Evolutionary conservation across 2,113 vertebrate genomes (phyloP), one percentile per base, ranked within the genome.

Genomic region (Chrysochloris asiatica): DNA sequence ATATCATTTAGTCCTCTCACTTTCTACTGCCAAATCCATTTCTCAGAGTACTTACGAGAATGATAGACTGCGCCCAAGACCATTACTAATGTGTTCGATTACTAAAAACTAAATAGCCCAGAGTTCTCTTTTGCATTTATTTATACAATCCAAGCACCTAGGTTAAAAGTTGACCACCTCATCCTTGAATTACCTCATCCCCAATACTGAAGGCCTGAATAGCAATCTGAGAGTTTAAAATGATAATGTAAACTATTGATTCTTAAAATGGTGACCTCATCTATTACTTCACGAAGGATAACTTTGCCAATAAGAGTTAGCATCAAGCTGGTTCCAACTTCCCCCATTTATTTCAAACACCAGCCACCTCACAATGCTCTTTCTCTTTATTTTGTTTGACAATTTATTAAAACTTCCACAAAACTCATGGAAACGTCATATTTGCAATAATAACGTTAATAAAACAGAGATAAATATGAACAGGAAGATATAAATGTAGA

Each of bases 21-120:
- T 21, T 45, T 17, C 1, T 69, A 54, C 63, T 86, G 36, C 67
- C 81, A 92, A 82, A 83, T 69, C 54, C 28, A 67, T 77, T 67
- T 90, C 52, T 79, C 43, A 63, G 52, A 52, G 83, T 81, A 79
- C 86, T 69, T 38, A 43, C 33, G 90, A 12, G 30, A 73, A 38
- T 65, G 36, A 63, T 86, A 90, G 30, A 50, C 65, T 19, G 17
- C 28, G 80, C 22, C 41, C 67, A 48, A 85, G 61, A 45, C 22
- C 16, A 75, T 80, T 78, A 69, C 36, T 83, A 76, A 77, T 73
- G 17, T 14, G n/a, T 54, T 84, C 11, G 1, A n/a, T 84, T 59
- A 93, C 85, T 79, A 76, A 89, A 90, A 88, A 61, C 90, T 65
- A 76, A 89, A 33, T 36, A 11, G 14, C 28, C 6, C 41, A 28